Conservation (phyloP, 1,140 invertebrate species). For the Drosophila orosa region DNA sequence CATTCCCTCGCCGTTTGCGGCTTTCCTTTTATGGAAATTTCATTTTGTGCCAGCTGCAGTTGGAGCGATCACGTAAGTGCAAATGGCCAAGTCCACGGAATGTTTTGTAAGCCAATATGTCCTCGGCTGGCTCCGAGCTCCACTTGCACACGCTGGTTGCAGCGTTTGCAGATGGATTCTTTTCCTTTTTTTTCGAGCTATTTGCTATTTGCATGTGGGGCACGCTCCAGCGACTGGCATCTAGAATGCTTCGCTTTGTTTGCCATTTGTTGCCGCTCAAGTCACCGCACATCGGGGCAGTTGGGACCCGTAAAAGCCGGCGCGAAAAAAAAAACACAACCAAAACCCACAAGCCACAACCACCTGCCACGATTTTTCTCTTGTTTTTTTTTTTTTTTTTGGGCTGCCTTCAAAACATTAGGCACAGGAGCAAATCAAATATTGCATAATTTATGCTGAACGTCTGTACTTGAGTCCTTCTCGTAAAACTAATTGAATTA, state of each 20-base stretch:
- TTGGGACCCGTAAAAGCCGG: not conserved
- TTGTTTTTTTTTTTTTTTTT: not conserved
- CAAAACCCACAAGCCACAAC: not conserved
- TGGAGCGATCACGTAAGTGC: conserved; percentile 67
- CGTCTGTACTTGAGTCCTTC: conserved; percentile 12
- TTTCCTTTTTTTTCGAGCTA: conserved; percentile 11
- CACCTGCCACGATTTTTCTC: conserved; percentile 27
- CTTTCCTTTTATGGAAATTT: conserved; percentile 52
- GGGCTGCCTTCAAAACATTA: conserved; percentile 18
- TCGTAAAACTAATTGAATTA: conserved; percentile 65
- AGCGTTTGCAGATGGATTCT: conserved; percentile 28
- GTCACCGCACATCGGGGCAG: conserved; percentile 36
- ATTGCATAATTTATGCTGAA: conserved; percentile 55
- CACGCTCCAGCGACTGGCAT: conserved; percentile 57
- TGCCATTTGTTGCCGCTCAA: conserved; percentile 72
- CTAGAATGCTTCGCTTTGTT: conserved; percentile 73
- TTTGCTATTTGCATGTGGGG: conserved; percentile 68
- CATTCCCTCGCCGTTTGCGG: not conserved
- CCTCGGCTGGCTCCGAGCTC: conserved; percentile 16
- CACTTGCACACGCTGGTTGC: conserved; percentile 27
- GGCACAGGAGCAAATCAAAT: conserved; percentile 49
- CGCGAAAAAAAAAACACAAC: conserved; percentile 2
- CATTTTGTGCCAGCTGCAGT: conserved; percentile 51
- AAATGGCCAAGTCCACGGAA: conserved; percentile 59
- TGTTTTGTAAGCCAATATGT: conserved; percentile 63